phyloP scores from a whole-genome alignment of 2,113 vertebrate species.

The Arothron firmamentum region DNA sequence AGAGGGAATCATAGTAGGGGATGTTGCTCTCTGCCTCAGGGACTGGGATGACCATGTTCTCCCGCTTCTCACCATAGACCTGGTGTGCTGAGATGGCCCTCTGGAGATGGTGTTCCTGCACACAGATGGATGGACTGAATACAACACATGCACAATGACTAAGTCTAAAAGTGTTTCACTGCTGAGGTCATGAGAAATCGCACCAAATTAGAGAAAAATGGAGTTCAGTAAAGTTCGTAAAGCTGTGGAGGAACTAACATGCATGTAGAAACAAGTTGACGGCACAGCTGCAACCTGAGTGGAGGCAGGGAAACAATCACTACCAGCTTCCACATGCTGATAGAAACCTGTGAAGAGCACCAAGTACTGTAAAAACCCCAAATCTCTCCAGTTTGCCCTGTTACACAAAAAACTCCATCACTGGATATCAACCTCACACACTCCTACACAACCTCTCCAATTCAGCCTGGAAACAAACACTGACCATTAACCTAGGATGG shows the following conservation, averaged over 20 bases:
- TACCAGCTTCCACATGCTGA: not conserved
- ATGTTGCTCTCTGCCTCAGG: constrained; percentile 99
- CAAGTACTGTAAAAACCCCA: too few species aligned
- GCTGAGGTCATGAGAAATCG: not conserved
- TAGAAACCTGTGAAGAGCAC: too few species aligned
- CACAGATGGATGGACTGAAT: too few species aligned
- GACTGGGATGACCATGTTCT: constrained; percentile 99
- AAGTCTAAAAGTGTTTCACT: not conserved
- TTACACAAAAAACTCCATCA: too few species aligned
- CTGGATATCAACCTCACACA: too few species aligned
- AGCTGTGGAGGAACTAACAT: not conserved
- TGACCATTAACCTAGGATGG: too few species aligned
- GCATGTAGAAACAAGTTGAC: not conserved
- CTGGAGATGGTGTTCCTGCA: constrained; percentile 96
- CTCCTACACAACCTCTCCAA: too few species aligned
- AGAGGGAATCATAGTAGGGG: constrained; percentile 97
- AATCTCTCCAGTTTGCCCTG: too few species aligned
- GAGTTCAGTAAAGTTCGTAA: too few species aligned
- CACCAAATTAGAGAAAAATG: not conserved
- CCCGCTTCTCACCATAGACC: constrained; percentile 98
- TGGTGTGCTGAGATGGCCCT: constrained; percentile 98
- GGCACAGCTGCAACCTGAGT: not conserved
- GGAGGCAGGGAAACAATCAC: not conserved
- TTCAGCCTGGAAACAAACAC: too few species aligned
- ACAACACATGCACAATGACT: not conserved